Conservation (phyloP, 2,888 invertebrate genomes). For the Drosophila emarginata region DNA sequence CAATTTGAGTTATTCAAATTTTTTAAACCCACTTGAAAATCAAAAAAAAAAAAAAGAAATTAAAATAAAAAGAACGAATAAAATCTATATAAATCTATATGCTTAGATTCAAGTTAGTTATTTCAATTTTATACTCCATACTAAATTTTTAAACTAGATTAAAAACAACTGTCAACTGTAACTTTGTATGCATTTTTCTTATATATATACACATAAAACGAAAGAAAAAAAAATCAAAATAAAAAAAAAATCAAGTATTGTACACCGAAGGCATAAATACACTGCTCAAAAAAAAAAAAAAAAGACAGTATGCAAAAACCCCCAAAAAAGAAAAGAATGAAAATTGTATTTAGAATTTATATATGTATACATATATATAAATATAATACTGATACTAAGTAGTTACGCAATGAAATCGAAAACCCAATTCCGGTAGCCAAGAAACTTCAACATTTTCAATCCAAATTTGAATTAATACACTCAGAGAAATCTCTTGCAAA, state of each 20-base stretch:
- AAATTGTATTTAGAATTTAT: slow-evolving; percentile 9
- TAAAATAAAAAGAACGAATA: slow-evolving; percentile 15
- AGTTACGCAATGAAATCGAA: slow-evolving; percentile 6
- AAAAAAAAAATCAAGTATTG: slow-evolving; percentile 12
- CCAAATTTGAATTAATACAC: background rate
- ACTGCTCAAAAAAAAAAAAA: slow-evolving; percentile 28
- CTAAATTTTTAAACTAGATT: slow-evolving; percentile 74
- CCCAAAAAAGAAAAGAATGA: background rate
- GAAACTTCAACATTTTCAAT: background rate
- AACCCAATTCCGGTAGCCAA: slow-evolving; percentile 4
- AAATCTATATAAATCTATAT: slow-evolving; percentile 42
- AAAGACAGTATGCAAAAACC: background rate
- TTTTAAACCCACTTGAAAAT: slow-evolving; percentile 24
- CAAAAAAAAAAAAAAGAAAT: slow-evolving; percentile 27
- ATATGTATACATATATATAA: background rate
- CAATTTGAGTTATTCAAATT: slow-evolving; percentile 15
- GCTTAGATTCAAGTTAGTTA: slow-evolving; percentile 62
- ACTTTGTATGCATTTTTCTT: slow-evolving; percentile 74
- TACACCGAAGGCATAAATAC: slow-evolving; percentile 25
- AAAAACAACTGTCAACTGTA: slow-evolving; percentile 50
- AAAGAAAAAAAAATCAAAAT: slow-evolving; percentile 15
- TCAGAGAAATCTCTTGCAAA: background rate
- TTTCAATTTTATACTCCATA: slow-evolving; percentile 72
- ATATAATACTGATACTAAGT: background rate
- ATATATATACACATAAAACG: slow-evolving; percentile 53